Base-by-base conservation (phyloP, 2,888 invertebrate species). In the Sceliomorpha sp. region DNA sequence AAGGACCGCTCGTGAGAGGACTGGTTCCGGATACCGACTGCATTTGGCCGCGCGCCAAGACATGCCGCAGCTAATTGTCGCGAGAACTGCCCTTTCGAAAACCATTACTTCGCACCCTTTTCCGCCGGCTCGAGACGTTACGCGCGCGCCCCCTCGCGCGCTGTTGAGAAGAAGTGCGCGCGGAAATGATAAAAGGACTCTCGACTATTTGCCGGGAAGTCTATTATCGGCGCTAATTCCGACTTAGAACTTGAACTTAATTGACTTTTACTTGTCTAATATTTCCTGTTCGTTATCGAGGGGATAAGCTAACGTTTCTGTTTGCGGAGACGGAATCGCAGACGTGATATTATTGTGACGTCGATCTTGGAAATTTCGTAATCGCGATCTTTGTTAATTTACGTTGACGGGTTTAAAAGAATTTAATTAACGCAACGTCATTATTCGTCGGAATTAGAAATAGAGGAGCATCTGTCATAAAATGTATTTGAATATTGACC, bases 11-110 rank as follows among this genome's bases (percentile, higher is more conserved):
- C 47, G 40, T 48, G 62, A 48, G 14, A 34, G 60, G 42, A 34
- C 60, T 36, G 53, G 47, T 56, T 59, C 60, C 66, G 63, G 58
- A 39, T 24, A 60, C 44, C 58, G 69, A 70, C 68, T 75, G 74
- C 64, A 78, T 80, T 81, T 83, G 83, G 83, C 81, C 45, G 37
- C 17, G 53, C 42, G 81, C 84, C 84, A 84, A 76, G 75, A 76
- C 79, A 77, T 73, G 79, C 76, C 74, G 78, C 73, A 75, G 80
- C 82, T 83, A 83, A 84, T 84, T 82, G 83, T 82, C 78, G 79
- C 79, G 81, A 80, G 79, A 83, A 84, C 78, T 83, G 80, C 77
- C 81, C 81, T 75, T 83, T 82, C 79, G 80, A 76, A 82, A 83
- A 83, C 83, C 80, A 84, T 84, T 83, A 83, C 73, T 76, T 66